These are phyloP conservation scores for Molothrus ater DNA, from an alignment of 2,797 vertebrate species.

Conservation along the genomic window DNA sequence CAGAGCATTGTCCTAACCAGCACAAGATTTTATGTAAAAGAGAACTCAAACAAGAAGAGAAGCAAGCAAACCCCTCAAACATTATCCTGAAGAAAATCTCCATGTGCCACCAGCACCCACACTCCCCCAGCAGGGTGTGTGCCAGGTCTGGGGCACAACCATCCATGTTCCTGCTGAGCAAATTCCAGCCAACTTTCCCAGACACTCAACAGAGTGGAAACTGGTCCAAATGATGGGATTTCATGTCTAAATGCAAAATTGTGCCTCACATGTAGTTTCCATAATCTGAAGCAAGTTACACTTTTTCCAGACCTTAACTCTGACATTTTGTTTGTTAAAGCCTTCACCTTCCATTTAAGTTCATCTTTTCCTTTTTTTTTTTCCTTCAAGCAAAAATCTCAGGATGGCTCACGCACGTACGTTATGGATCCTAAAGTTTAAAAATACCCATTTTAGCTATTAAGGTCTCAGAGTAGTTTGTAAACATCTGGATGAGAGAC, in stretches of 20 bases:
- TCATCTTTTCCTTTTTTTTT: neutral
- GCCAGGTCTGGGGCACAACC: neutral
- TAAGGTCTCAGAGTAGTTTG: neutral
- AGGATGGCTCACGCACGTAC: neutral
- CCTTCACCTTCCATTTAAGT: neutral
- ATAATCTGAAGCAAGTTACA: neutral
- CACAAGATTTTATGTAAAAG: neutral
- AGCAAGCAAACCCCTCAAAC: neutral
- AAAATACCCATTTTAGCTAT: neutral
- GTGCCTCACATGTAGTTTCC: neutral
- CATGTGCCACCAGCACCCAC: neutral
- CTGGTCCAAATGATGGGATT: neutral
- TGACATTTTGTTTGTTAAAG: neutral
- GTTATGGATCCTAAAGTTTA: neutral
- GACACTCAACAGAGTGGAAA: neutral
- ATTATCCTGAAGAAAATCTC: neutral
- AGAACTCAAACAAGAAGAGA: neutral
- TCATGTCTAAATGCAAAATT: neutral
- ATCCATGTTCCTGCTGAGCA: neutral
- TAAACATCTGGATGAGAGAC: neutral
- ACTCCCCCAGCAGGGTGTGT: accelerated
- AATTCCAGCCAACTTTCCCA: neutral
- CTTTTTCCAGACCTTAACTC: neutral
- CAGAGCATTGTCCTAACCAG: neutral
- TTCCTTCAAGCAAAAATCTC: neutral